Evolutionary conservation across 2,888 invertebrate species (phyloP), one percentile per base, ranked within the genome.

Genomic region (Diachrysia chrysitis): DNA sequence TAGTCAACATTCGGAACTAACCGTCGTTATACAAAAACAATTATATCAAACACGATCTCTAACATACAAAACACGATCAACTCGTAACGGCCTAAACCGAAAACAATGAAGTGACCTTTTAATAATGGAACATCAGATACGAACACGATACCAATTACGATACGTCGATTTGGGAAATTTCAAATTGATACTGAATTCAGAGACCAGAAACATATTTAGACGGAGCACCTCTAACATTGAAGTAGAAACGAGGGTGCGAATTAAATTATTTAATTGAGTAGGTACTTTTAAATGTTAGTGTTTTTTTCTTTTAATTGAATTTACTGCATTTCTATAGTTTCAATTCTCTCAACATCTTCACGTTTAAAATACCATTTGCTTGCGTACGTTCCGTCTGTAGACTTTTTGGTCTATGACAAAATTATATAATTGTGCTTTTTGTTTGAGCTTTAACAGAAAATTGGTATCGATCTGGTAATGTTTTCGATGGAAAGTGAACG

Each of bases 111-210:
- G 9, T 63, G 62, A 72, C 69, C 71, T 75, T 78, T 82, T 51
- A 70, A 77, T 75, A 77, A 75, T 77, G 75, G 63, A 81, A 66
- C 70, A 64, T 66, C 61, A 59, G 66, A 71, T 74, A 66, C 60
- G 60, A 71, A 80, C 80, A 72, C 73, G 79, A 76, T 73, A 79
- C 73, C 84, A 83, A 84, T 85, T 83, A 76, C 64, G 63, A 66
- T 71, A 68, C 64, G 23, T 68, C 68, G 68, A 69, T 74, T 69
- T 76, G 57, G 62, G 69, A 70, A 79, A 3, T 71, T 67, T 74
- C 65, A 74, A 79, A 81, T 83, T 71, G 73, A 69, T 79, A 69
- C 71, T 23, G 67, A 81, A 77, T 4, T 37, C 37, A 16, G 16
- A 37, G 16, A 16, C 42, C n/a, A n/a, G 5, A n/a, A n/a, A 42